Evolutionary conservation across 2,888 invertebrate species (phyloP), one percentile per base, ranked within the genome.

Genomic region (Coenonympha glycerion): DNA sequence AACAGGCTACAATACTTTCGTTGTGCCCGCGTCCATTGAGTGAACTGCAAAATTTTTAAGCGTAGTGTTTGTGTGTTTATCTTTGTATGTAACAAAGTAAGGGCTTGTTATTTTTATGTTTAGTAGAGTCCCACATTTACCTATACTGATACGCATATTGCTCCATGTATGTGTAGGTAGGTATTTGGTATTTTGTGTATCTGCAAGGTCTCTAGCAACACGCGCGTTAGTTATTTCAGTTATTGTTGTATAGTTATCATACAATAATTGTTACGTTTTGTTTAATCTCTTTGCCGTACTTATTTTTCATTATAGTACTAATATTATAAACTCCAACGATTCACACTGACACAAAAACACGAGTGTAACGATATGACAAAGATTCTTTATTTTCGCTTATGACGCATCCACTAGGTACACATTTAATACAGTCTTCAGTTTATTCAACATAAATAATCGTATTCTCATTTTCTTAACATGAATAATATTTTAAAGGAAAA

Each of bases 41-140:
- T 44, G 51, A 22, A 33, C 34, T 47, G 42, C 47, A 36, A 44
- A 53, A 52, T 47, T 36, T 24, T 15, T 21, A 39, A 19, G 22
- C 28, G 30, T 30, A 44, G 44, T 50, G 22, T 57, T 46, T 24
- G 36, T 53, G 41, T 49, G 48, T 19, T 26, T 52, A 55, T 60
- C 57, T 50, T 62, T 65, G 68, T 63, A 65, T 66, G 68, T 66
- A 69, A 67, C 67, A 65, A 50, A 52, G 39, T 21, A 13, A 9
- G 26, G 36, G 28, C n/a, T 51, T 26, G 16, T 37, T n/a, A n/a
- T n/a, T n/a, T n/a, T 11, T 15, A 34, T 24, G 28, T 19, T 19
- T 33, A n/a, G n/a, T n/a, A n/a, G 31, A 39, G 15, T 30, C 21
- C 40, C 22, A 48, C n/a, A 30, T 31, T 24, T 45, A 26, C 34